Evolutionary conservation across 2,797 vertebrate genomes (phyloP).

Genomic region (Margarornis squamiger): DNA sequence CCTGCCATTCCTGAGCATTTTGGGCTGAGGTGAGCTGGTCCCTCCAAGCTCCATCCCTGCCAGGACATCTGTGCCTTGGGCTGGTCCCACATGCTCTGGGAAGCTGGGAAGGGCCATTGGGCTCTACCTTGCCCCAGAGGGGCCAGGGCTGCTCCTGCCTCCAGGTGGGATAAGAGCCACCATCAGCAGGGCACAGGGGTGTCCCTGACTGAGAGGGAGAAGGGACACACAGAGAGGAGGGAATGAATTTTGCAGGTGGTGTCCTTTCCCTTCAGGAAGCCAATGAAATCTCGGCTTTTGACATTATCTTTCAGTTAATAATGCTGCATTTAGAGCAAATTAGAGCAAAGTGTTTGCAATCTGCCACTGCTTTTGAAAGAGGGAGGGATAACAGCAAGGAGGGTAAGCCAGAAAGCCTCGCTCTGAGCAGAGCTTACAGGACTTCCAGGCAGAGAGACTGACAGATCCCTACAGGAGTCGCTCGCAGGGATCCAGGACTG

Average conservation of each 20-base stretch:
- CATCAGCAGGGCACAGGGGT: accelerated
- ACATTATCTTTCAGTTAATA: background rate
- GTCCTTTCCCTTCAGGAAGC: background rate
- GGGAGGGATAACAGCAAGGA: background rate
- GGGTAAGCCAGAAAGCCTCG: background rate
- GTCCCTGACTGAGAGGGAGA: background rate
- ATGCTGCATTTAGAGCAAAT: background rate
- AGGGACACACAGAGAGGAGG: accelerated
- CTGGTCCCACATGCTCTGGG: accelerated
- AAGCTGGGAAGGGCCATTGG: accelerated
- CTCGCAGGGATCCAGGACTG: accelerated
- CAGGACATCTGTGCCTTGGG: accelerated
- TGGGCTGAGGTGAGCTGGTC: background rate
- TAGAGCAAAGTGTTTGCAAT: background rate
- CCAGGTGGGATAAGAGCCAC: accelerated
- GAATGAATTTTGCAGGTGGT: accelerated
- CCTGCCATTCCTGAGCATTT: accelerated
- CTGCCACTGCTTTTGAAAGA: background rate
- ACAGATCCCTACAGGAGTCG: accelerated
- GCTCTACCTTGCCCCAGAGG: background rate
- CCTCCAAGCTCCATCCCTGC: accelerated
- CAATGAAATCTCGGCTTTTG: background rate
- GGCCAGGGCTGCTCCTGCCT: background rate
- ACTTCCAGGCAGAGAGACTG: accelerated
- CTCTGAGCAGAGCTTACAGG: accelerated